These are phyloP conservation scores for Cinclus mexicanus DNA, from an alignment of 2,113 vertebrate genomes.

Conservation along the genomic window DNA sequence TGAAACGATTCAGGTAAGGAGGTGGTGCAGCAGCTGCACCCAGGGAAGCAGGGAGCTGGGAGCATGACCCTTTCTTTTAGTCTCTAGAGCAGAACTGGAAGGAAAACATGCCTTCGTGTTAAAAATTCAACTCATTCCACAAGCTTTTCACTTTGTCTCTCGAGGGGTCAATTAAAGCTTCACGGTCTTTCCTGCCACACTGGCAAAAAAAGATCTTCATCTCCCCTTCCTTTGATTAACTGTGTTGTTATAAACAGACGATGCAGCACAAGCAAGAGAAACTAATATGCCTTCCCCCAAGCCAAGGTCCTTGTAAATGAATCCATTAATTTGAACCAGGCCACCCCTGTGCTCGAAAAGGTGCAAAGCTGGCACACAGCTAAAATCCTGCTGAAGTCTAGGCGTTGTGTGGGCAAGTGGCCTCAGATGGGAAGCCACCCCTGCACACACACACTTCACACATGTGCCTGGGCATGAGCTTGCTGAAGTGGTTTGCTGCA, in stretches of 20 bases:
- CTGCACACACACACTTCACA: not conserved
- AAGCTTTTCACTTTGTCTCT: conserved; percentile 52
- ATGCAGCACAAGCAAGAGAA: conserved; percentile 52
- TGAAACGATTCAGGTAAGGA: not conserved
- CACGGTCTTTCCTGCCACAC: conserved; percentile 40
- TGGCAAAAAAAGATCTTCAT: conserved; percentile 46
- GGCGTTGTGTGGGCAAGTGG: not conserved
- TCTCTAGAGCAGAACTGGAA: not conserved
- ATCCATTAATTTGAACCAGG: conserved; percentile 53
- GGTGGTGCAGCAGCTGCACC: not conserved
- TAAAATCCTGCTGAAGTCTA: not conserved
- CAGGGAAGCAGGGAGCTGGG: not conserved
- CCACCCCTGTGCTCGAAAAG: conserved; percentile 4
- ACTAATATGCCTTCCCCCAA: conserved; percentile 37
- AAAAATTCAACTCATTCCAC: conserved; percentile 26
- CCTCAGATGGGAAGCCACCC: not conserved
- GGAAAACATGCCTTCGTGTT: not conserved
- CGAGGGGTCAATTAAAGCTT: conserved; percentile 66
- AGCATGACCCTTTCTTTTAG: not conserved
- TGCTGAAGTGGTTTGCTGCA: not conserved
- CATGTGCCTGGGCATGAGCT: accelerated
- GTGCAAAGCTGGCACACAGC: conserved; percentile 17
- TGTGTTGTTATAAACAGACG: conserved; percentile 56
- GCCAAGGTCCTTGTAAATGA: conserved; percentile 34
- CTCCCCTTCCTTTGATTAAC: conserved; percentile 64